phyloP scores from a whole-genome alignment of 2,113 vertebrate species.

The Pollachius pollachius region DNA sequence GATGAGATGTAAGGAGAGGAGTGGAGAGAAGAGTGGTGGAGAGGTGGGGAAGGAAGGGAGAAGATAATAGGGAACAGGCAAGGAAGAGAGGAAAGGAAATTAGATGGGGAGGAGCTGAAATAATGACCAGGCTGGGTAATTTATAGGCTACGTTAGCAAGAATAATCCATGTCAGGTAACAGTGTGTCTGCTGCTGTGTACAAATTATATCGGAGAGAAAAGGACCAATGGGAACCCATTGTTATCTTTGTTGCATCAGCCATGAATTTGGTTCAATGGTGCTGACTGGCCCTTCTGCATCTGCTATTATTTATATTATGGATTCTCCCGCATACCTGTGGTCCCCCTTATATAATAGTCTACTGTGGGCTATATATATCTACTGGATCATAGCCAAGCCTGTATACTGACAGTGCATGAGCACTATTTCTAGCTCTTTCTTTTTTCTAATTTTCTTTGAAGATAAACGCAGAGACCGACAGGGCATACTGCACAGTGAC shows the following conservation, averaged over 20 bases:
- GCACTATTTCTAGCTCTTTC: slow-evolving; percentile 7
- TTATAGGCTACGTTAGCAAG: slow-evolving; percentile 38
- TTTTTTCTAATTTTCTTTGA: background rate
- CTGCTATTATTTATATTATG: slow-evolving; percentile 20
- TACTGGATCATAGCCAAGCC: slow-evolving; percentile 7
- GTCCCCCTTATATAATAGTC: slow-evolving; percentile 24
- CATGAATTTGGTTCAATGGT: slow-evolving; percentile 25
- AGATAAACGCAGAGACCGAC: background rate
- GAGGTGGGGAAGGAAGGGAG: background rate
- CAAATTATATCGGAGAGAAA: slow-evolving; percentile 31
- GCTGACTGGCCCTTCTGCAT: slow-evolving; percentile 18
- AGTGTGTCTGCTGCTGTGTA: slow-evolving; percentile 10
- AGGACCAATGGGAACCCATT: slow-evolving; percentile 35
- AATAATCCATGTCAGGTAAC: slow-evolving; percentile 18
- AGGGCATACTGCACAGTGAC: slow-evolving; percentile 14
- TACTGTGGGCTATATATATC: slow-evolving; percentile 30
- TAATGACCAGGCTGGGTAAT: slow-evolving; percentile 39
- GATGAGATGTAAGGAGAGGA: background rate
- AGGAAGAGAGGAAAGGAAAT: background rate
- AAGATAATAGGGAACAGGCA: background rate
- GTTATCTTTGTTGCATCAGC: slow-evolving; percentile 24
- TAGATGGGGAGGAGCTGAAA: background rate
- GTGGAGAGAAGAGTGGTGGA: background rate
- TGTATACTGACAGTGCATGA: slow-evolving; percentile 6
- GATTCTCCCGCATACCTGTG: slow-evolving; percentile 4